Evolutionary conservation across 2,888 invertebrate genomes (phyloP).

Genomic region (Eilema sororculum): DNA sequence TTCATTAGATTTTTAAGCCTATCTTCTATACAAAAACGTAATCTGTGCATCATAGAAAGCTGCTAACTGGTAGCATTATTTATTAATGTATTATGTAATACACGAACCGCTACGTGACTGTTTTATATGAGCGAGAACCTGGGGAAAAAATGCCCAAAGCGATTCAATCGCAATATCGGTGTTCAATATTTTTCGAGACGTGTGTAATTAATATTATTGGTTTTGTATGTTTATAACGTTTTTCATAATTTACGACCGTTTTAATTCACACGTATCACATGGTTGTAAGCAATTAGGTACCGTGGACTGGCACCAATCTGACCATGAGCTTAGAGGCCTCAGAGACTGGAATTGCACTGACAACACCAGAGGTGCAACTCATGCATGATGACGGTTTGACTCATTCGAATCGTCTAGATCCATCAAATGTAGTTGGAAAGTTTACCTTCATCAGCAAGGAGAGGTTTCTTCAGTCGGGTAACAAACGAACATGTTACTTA

Average conservation of each 20-base stretch:
- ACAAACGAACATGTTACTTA: too few species aligned
- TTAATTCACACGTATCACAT: neutral
- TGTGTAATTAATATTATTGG: slow-evolving; percentile 19
- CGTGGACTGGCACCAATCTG: too few species aligned
- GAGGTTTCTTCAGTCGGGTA: too few species aligned
- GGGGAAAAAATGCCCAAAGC: slow-evolving; percentile 14
- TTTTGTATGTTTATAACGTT: slow-evolving; percentile 12
- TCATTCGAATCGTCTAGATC: too few species aligned
- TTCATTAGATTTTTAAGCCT: neutral
- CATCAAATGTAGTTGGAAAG: too few species aligned
- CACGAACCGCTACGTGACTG: slow-evolving; percentile 37
- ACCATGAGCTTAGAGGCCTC: too few species aligned
- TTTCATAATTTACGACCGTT: neutral
- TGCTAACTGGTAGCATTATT: slow-evolving; percentile 31
- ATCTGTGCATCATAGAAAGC: slow-evolving; percentile 25
- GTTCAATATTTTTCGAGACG: slow-evolving; percentile 11
- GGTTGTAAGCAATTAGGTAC: neutral
- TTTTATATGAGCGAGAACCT: slow-evolving; percentile 29
- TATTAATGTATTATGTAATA: slow-evolving; percentile 37
- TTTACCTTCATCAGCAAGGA: too few species aligned
- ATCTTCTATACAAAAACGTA: neutral
- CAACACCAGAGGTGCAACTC: too few species aligned
- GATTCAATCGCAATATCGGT: slow-evolving; percentile 12
- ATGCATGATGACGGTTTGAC: too few species aligned
- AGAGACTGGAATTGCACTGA: too few species aligned